Evolutionary conservation across 30 jellyfish, hydroid and myxozoan genomes (phyloP), one percentile per base, ranked within the genome.

Genomic region (Aurelia aurita): DNA sequence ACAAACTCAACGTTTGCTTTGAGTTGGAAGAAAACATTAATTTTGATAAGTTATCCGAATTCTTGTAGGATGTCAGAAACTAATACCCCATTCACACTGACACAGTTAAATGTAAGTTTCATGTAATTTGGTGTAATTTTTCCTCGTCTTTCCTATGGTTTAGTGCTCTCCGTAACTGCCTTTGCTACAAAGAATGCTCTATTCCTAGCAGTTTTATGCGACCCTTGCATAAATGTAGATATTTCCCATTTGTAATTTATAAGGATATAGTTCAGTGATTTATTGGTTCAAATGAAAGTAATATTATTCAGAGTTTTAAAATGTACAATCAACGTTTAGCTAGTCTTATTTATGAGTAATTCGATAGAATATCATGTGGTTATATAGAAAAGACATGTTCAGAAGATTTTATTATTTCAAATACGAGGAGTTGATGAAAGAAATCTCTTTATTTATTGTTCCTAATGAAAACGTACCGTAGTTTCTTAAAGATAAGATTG

Each of bases 231-330:
- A 9, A 4, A 39, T 39, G 51, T 39, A 39, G 51, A 39, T 39
- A 39, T 6, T 39, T 39, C 51, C 29, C 67, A 55, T 55, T 55
- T 14, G 67, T 55, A 55, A 55, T 14, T 55, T 55, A 55, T 55
- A 55, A 10, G 67, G 29, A 55, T 55, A 55, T 55, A 14, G 29
- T 19, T 55, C 29, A 55, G 11, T 67, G 26, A 27, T 27, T 29
- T n/a, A 19, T 27, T 67, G 32, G 57, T 29, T 34, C 22, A 25
- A 67, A 67, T 67, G 62, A 34, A 67, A 67, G 27, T 29, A 29
- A 67, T 67, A 67, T 22, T 67, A 67, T 67, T 67, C 79, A 67
- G 46, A 67, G 79, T 67, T 67, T 67, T 67, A 55, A 39, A 19
- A 55, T 55, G 67, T 55, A 55, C 67, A 63, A 18, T 22, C 20